phyloP scores from a whole-genome alignment of 2,797 vertebrate genomes.

The Pipistrellus pipistrellus region DNA sequence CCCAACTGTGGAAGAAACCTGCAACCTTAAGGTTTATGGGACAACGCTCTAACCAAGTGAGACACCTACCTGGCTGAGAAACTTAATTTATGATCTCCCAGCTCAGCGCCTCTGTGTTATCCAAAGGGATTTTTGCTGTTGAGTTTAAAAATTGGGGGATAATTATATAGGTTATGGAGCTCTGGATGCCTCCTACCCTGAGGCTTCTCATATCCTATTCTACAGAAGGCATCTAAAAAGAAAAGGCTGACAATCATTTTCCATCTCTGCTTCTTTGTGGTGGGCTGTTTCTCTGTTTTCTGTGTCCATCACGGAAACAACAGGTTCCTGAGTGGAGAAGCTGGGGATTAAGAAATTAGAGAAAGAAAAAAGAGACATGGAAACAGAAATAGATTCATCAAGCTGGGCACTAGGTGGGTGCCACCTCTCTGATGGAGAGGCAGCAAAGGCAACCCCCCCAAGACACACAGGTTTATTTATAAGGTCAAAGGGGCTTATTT shows the following conservation, averaged over 20 bases:
- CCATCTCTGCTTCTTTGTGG: background rate
- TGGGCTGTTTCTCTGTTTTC: no score
- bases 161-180: background rate
- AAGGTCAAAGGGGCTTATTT: no score
- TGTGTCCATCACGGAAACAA: no score
- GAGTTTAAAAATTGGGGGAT: slow-evolving; percentile 5
- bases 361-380: no score
- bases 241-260: slow-evolving; percentile 36
- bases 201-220: background rate
- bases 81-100: slow-evolving; percentile 17
- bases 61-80: background rate
- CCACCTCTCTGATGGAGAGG: no score
- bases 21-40: background rate
- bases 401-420: no score
- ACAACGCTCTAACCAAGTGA: background rate
- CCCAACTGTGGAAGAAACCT: background rate
- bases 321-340: no score
- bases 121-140: background rate
- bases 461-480: no score
- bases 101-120: background rate
- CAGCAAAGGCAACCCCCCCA: no score
- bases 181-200: background rate
- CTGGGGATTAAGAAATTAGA: no score
- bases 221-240: background rate
- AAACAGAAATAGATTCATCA: no score